Conservation (phyloP, 2,797 vertebrate genomes). For the Simalia tracyae region DNA sequence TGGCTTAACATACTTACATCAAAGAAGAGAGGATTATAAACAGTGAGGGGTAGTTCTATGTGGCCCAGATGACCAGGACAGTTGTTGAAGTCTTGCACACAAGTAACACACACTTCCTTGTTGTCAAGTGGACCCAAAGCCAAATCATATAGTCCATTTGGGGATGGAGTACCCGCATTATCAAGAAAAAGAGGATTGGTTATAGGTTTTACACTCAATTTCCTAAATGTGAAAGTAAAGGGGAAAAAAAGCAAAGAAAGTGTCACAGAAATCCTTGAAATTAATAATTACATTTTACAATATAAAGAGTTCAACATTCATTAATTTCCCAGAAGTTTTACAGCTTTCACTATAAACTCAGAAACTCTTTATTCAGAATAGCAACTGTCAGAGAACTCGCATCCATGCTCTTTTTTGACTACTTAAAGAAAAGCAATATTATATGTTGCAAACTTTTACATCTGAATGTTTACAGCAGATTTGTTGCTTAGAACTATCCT, state of each 20-base stretch:
- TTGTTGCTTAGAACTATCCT: not conserved
- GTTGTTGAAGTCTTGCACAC: constrained; percentile 87
- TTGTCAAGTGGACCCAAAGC: constrained; percentile 87
- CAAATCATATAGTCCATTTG: constrained; percentile 89
- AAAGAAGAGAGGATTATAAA: constrained; percentile 94
- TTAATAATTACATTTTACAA: not conserved
- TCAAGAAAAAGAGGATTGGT: constrained; percentile 87
- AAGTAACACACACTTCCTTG: constrained; percentile 91
- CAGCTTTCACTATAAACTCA: not conserved
- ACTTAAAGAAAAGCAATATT: fast-evolving
- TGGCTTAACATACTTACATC: constrained; percentile 78
- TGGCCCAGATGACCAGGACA: constrained; percentile 94
- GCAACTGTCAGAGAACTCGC: too few species aligned
- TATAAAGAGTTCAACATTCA: not conserved
- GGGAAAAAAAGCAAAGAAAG: not conserved
- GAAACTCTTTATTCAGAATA: not conserved
- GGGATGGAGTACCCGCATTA: constrained; percentile 83
- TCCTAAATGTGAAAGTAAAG: constrained; percentile 71
- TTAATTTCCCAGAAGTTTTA: not conserved
- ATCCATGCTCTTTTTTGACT: fast-evolving
- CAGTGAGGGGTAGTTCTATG: constrained; percentile 87
- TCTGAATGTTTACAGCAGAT: not conserved
- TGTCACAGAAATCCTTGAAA: not conserved
- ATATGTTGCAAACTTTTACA: not conserved
- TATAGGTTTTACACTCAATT: constrained; percentile 88